These are phyloP conservation scores for Furcula furcula DNA, from an alignment of 2,888 invertebrate genomes.

Conservation along the genomic window DNA sequence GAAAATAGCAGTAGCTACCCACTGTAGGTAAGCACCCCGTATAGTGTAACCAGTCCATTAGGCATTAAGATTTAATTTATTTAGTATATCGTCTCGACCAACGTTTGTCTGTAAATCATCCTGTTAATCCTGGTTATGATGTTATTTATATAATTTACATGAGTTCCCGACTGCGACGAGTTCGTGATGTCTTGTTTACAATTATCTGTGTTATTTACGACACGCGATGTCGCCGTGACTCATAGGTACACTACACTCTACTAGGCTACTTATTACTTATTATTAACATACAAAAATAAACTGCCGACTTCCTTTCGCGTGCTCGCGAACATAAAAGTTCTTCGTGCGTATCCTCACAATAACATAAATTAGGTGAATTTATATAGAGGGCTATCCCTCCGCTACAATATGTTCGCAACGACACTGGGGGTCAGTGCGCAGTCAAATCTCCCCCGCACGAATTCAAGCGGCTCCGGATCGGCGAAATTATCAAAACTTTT, in stretches of 20 bases:
- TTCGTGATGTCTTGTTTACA: constrained; percentile 53
- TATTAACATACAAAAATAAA: constrained; percentile 69
- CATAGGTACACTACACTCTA: constrained; percentile 39
- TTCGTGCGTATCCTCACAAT: constrained; percentile 77
- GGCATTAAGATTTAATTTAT: no score
- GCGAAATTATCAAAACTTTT: constrained; percentile 78
- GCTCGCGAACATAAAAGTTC: constrained; percentile 74
- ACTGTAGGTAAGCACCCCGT: no score
- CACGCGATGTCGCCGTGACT: constrained; percentile 55
- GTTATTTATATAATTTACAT: constrained; percentile 25
- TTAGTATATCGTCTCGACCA: no score
- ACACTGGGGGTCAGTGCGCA: constrained; percentile 70
- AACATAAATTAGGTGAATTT: constrained; percentile 80
- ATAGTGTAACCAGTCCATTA: no score
- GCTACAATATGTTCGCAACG: constrained; percentile 76
- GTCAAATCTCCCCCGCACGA: constrained; percentile 66
- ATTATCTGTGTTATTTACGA: constrained; percentile 56
- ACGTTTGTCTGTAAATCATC: constrained; percentile 2
- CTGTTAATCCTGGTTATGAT: constrained; percentile 20
- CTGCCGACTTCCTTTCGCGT: constrained; percentile 76
- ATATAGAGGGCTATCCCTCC: constrained; percentile 77
- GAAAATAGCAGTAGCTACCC: no score
- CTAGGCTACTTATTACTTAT: constrained; percentile 62
- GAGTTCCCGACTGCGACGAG: constrained; percentile 38
- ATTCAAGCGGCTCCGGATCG: constrained; percentile 59